A percentile compares a stretch with the other conserved stretches of the same genome.
phyloP scores from a whole-genome alignment of 64 coral and sea anemone species.

The Trachythela sp. region DNA sequence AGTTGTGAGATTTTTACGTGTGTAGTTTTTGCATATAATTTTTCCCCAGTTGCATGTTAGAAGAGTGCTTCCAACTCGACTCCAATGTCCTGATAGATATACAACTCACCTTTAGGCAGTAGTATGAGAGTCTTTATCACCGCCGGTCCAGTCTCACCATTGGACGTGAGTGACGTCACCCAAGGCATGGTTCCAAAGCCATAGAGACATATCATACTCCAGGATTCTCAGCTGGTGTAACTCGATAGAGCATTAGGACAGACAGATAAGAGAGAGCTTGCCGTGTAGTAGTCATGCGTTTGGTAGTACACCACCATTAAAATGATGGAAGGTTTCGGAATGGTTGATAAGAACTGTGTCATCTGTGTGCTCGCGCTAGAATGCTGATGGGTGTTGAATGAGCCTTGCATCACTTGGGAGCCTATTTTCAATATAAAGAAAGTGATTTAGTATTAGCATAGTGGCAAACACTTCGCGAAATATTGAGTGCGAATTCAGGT shows the following conservation, averaged over 20 bases:
- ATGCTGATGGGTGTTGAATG: neutral
- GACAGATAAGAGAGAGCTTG: neutral
- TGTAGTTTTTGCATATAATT: too few relatives aligned
- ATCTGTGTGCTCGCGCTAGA: neutral
- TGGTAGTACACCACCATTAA: neutral
- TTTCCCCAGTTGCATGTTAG: too few relatives aligned
- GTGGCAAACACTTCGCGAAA: too few relatives aligned
- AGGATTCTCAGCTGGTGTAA: neutral
- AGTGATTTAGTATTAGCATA: too few relatives aligned
- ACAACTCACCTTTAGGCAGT: neutral
- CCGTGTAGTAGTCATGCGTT: neutral
- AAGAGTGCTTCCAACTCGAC: too few relatives aligned
- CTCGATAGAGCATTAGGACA: neutral
- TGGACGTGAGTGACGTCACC: neutral
- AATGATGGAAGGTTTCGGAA: neutral
- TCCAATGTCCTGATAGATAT: too few relatives aligned
- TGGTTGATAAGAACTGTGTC: neutral
- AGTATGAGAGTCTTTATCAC: neutral
- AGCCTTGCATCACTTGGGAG: neutral
- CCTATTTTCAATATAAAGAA: neutral
- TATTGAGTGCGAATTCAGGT: too few relatives aligned
- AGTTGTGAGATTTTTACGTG: too few relatives aligned
- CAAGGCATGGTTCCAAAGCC: neutral
- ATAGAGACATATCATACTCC: neutral
- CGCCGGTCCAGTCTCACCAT: neutral